Base-by-base conservation (phyloP, 92 coral and sea anemone species). In the Phenganax subtilis region DNA sequence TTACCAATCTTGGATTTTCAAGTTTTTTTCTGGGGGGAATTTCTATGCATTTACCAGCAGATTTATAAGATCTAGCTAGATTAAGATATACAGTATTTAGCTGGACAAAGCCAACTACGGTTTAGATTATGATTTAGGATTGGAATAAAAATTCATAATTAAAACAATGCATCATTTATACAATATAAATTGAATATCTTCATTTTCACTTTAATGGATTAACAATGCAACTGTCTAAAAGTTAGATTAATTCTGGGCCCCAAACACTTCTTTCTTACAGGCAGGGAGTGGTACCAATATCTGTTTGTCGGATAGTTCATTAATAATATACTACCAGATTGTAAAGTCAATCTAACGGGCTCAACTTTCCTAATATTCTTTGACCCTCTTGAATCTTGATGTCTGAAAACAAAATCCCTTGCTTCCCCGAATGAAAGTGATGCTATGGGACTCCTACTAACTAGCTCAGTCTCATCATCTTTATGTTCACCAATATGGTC, bases 401-500 rank as follows among this genome's bases (percentile, higher is more conserved):
- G 96, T 0, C 92, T 87, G 75, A 91, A 91, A 16, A 91, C 85
- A 87, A 91, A 91, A 81, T 91, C 96, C 62, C 96, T 89, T 6
- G 85, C 87, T 58, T 91, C 91, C 16, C 96, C 96, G 17, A 91
- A 72, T 29, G 96, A 91, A 17, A 89, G 31, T 2, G 96, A 91
- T 16, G 96, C 96, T 54, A 91, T 91, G 16, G 91, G 85, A 67
- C 91, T 88, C 55, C 72, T 77, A 17, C 56, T 57, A n/a, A 87
- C 87, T 52, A 91, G 88, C 64, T 89, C 92, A 57, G 71, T 69
- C 20, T 91, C 96, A 27, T 91, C 92, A 78, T 91, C 96, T 71
- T 90, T 84, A 76, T 91, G 96, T 51, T 91, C 96, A 14, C 96
- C 96, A 63, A 91, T 91, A 69, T 91, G 92, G 83, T 91, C 96